Percentiles rank a stretch among this genome's conserved stretches.
phyloP scores from a whole-genome alignment of 2,888 invertebrate species.

The Epicampocera succincta region DNA sequence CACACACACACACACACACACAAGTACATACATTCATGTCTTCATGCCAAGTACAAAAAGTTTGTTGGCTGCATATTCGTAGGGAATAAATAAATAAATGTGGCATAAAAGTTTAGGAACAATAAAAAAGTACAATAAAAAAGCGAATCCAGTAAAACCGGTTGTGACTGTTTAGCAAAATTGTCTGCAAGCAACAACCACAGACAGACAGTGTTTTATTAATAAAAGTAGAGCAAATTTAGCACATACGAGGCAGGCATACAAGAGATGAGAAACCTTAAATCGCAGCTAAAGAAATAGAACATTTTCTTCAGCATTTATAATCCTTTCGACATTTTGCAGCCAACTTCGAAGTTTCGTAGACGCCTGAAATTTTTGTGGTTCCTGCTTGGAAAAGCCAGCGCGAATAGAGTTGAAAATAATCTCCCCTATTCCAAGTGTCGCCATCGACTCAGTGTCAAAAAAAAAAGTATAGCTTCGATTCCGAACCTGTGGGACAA shows the following conservation, averaged over 20 bases:
- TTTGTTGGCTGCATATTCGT: slow-evolving; percentile 15
- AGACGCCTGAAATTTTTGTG: no score
- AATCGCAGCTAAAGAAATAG: no score
- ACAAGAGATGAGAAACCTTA: slow-evolving; percentile 13
- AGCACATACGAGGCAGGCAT: slow-evolving; percentile 30
- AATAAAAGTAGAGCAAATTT: slow-evolving; percentile 65
- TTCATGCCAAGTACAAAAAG: slow-evolving; percentile 31
- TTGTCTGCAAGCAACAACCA: slow-evolving; percentile 27
- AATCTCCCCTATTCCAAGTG: no score
- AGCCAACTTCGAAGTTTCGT: no score
- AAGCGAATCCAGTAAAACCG: slow-evolving; percentile 64
- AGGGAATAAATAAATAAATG: slow-evolving; percentile 39
- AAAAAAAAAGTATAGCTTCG: no score
- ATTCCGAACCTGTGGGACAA: no score
- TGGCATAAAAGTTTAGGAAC: neutral
- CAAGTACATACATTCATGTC: neutral
- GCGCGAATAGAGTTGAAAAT: no score
- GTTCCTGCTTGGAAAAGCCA: no score
- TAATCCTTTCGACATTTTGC: no score
- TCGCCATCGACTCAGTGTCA: no score
- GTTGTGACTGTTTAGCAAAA: slow-evolving; percentile 49
- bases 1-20: no score
- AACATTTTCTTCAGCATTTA: no score
- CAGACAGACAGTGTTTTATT: slow-evolving; percentile 25
- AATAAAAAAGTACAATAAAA: neutral